Percentiles rank a stretch among this genome's conserved stretches.
phyloP scores from a whole-genome alignment of 2,888 invertebrate species.

The Disparrhopalites patrizii region DNA sequence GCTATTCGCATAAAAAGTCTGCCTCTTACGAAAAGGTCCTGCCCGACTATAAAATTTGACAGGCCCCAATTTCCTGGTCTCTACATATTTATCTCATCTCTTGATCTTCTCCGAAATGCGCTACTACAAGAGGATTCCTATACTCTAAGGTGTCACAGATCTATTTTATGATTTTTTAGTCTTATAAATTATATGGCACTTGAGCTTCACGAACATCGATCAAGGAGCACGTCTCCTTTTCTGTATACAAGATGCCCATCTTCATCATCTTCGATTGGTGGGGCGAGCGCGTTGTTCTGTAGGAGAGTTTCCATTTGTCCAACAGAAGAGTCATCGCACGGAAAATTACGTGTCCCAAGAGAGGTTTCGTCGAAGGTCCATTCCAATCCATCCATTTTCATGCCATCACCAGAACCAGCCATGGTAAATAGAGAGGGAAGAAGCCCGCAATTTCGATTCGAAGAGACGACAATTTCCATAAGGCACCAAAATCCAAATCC shows the following conservation, averaged over 20 bases:
- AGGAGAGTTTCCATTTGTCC: slow-evolving; percentile 65
- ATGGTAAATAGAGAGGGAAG: neutral
- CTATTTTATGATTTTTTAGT: no score
- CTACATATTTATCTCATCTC: no score
- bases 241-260: slow-evolving; percentile 99
- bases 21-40: no score
- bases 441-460: neutral
- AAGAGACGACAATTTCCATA: neutral
- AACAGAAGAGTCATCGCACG: slow-evolving; percentile 45
- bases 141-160: slow-evolving; percentile 10
- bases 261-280: slow-evolving; percentile 97
- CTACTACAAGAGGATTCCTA: no score
- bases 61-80: no score
- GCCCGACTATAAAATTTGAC: no score
- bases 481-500: neutral
- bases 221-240: slow-evolving; percentile 97
- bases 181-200: slow-evolving; percentile 30
- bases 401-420: slow-evolving; percentile 7
- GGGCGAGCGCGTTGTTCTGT: slow-evolving; percentile 58
- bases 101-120: no score
- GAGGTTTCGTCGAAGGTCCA: neutral
- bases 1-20: no score
- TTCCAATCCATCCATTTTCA: slow-evolving; percentile 12
- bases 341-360: slow-evolving; percentile 22
- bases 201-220: slow-evolving; percentile 72